Base-by-base conservation (phyloP, 2,113 vertebrate genomes). In the Archocentrus centrarchus region DNA sequence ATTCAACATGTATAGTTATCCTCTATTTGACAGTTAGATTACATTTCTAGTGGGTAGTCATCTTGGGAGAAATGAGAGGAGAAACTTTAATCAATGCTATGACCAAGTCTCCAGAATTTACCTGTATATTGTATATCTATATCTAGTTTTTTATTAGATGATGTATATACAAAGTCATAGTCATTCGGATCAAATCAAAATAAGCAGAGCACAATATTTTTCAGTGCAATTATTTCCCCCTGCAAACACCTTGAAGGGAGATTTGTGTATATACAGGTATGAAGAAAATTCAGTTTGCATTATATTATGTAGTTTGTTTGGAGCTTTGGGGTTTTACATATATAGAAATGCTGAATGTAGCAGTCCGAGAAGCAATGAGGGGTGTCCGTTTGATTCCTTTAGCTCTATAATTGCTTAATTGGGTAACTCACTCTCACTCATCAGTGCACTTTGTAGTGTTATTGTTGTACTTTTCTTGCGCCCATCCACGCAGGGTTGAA, bases 301-400 rank as follows among this genome's bases (percentile, higher is more conserved):
- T 44, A 24, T 80, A 79, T 78, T 55, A 20, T n/a, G 41, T 86
- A 13, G 17, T 87, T 82, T 77, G 62, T 66, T 82, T 88, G 75
- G 80, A 59, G 64, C 47, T 88, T 18, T 41, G 27, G 30, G 80
- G 76, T 37, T 81, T 90, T 84, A 17, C 32, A 87, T 83, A 22
- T 84, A 86, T 85, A 63, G 68, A 82, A 58, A 73, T 57, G 14
- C 66, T 82, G 32, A 86, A 63, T 89, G 83, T 91, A 91, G 89
- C 86, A 75, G n/a, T 50, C 18, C 63, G n/a, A 63, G 68, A 59
- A 37, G 66, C 32, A 87, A 89, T 82, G 59, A 68, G 30, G 35
- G 11, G 63, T 82, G 61, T 37, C 4, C 32, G 58, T 89, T 79
- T 78, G 24, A 44, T 68, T 73, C 18, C n/a, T 57, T 73, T 30